These are phyloP conservation scores for Nylanderia fulva DNA, from an alignment of 1,140 invertebrate genomes.

Conservation along the genomic window DNA sequence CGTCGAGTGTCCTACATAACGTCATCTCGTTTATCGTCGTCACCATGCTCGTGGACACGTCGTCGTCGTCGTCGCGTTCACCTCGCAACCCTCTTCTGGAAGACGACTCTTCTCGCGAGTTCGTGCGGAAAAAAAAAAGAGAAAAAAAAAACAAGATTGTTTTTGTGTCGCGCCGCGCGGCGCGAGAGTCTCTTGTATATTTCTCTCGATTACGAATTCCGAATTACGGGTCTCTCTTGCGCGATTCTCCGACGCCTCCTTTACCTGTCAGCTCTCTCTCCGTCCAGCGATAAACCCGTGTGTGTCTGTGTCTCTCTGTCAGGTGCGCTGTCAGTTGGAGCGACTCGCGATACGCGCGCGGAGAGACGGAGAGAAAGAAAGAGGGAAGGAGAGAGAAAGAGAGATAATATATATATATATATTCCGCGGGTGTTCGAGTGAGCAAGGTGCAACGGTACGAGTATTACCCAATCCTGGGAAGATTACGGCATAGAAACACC, in stretches of 20 bases:
- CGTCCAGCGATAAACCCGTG: background rate
- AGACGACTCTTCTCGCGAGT: background rate
- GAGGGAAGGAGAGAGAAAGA: conserved; percentile 28
- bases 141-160: background rate
- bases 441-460: conserved; percentile 78
- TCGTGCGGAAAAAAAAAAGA: background rate
- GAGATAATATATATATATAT: no score
- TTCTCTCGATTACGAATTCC: conserved; percentile 16
- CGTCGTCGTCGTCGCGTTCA: background rate
- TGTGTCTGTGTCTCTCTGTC: conserved; percentile 30
- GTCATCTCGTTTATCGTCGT: conserved; percentile 10
- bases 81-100: background rate
- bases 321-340: conserved; percentile 33
- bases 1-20: conserved; percentile 56
- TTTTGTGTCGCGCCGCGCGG: background rate
- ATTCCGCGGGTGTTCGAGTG: conserved; percentile 30
- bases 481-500: conserved; percentile 85
- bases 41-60: conserved; percentile 31
- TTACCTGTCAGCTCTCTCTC: conserved; percentile 56
- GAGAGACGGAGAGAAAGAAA: conserved; percentile 20
- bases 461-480: conserved; percentile 84
- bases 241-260: background rate
- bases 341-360: conserved; percentile 34
- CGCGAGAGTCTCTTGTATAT: conserved; percentile 11
- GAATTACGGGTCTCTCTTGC: conserved; percentile 11